Base-by-base conservation (phyloP, 64 coral and sea anemone species). In the Montipora sp. region DNA sequence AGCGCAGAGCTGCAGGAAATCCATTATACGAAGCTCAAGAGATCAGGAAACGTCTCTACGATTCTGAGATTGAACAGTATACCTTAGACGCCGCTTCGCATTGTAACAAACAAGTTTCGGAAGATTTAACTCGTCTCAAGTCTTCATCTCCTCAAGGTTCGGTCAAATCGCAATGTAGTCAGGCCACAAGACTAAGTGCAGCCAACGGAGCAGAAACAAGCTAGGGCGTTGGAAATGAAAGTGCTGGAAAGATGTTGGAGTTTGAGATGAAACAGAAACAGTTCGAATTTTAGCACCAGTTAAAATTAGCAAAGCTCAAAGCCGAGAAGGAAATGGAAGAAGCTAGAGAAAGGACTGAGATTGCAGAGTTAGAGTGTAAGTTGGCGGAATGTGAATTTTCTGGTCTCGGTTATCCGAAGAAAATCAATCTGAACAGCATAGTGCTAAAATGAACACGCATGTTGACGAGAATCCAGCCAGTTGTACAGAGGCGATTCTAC, bases 291-390 rank as follows among this genome's bases (percentile, higher is more conserved):
- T 3, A 76, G 43, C 73, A 76, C 11, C 43, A 76, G 36, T 76
- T 57, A 60, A 55, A 59, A 36, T 81, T 61, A 23, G 51, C 51
- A 59, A 81, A 59, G 51, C 79, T 59, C 9, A 51, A 81, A 81
- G 51, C 79, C 10, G 79, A 81, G 3, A 81, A 55, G 59, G 79
- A 81, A 5, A 36, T 44, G 6, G 18, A 20, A 15, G 0, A 81
- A 59, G 79, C 79, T 8, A 81, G 57, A 59, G 79, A 81, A 60
- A 59, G 57, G 20, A 27, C 79, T 13, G 79, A 60, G 57, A 12
- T 81, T 51, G 79, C 79, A 21, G 79, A 81, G 79, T 23, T 81
- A 23, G 50, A 81, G 57, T 51, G 18, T 59, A 81, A 81, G 57
- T 59, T 81, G 18, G 79, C 20, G 3, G 73, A 75, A 75, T 3